Percentiles rank a stretch among this genome's conserved stretches.
Conservation (phyloP, 1,140 invertebrate species). For the Philotrypesis tridentata region DNA sequence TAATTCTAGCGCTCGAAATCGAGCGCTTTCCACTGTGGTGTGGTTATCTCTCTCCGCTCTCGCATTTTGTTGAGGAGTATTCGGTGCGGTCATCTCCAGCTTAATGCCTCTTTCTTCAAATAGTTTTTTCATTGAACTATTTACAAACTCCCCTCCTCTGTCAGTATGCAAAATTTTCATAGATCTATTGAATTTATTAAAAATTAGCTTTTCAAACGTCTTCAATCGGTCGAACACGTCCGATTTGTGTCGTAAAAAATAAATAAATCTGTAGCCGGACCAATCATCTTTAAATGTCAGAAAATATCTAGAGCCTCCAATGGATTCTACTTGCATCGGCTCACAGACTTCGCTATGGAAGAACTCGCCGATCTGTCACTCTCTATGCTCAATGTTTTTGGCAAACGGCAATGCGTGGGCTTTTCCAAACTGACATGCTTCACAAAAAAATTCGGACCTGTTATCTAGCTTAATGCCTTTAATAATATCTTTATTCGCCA, state of each 20-base stretch:
- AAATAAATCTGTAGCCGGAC: slow-evolving; percentile 20
- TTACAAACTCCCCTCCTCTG: not conserved
- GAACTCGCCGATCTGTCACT: slow-evolving; percentile 27
- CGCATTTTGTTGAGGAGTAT: not conserved
- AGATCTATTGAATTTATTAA: slow-evolving; percentile 38
- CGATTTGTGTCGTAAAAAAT: slow-evolving; percentile 47
- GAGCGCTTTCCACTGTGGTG: not conserved
- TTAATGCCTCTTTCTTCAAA: not conserved
- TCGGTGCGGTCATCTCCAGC: not conserved
- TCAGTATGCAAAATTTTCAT: too few species aligned
- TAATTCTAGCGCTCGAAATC: too few species aligned
- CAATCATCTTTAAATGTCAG: slow-evolving; percentile 60
- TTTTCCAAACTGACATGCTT: slow-evolving; percentile 31
- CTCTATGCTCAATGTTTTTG: not conserved
- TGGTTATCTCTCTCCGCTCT: not conserved
- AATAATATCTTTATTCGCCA: slow-evolving; percentile 33
- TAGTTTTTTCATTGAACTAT: not conserved
- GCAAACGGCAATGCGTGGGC: slow-evolving; percentile 35
- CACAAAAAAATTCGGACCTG: slow-evolving; percentile 32
- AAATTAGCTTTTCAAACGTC: slow-evolving; percentile 18
- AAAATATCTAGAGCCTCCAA: slow-evolving; percentile 58
- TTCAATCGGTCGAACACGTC: slow-evolving; percentile 46
- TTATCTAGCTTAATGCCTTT: not conserved
- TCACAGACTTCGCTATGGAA: slow-evolving; percentile 60
- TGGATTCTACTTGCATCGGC: slow-evolving; percentile 55